Conservation (phyloP, 2,888 invertebrate species). For the Pandemis cinnamomeana region DNA sequence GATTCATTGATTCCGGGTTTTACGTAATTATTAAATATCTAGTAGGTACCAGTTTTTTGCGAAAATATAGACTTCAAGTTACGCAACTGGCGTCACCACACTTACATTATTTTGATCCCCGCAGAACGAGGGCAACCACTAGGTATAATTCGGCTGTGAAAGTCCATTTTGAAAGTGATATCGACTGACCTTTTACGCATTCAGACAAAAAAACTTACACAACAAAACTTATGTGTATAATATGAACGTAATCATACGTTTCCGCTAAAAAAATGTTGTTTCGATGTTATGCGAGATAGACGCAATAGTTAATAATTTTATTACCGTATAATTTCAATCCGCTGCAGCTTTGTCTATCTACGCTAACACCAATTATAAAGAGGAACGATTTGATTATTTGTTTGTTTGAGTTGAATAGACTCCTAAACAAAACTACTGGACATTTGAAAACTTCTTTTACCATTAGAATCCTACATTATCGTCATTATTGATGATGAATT, state of each 20-base stretch:
- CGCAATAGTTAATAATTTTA: neutral
- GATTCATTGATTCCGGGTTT: neutral
- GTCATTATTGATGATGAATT: too few species aligned
- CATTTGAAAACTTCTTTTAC: too few species aligned
- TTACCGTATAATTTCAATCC: neutral
- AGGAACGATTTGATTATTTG: too few species aligned
- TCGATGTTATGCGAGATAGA: constrained; percentile 3
- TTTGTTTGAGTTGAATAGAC: too few species aligned
- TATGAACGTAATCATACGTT: constrained; percentile 53
- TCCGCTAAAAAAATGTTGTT: constrained; percentile 23
- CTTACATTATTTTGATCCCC: constrained; percentile 55
- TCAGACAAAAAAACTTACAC: constrained; percentile 42
- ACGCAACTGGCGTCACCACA: constrained; percentile 40
- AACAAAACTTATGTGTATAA: constrained; percentile 43
- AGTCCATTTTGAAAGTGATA: constrained; percentile 74
- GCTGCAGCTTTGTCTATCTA: neutral
- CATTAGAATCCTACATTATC: too few species aligned
- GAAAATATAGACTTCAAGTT: constrained; percentile 16
- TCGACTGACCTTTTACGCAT: constrained; percentile 68
- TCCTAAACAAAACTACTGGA: too few species aligned
- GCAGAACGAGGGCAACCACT: constrained; percentile 67
- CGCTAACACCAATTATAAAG: too few species aligned
- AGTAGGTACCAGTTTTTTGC: neutral
- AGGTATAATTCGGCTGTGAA: constrained; percentile 71
- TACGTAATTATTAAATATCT: neutral